Evolutionary conservation across 2,888 invertebrate species (phyloP), one percentile per base, ranked within the genome.

Genomic region (Teleiodes luculella): DNA sequence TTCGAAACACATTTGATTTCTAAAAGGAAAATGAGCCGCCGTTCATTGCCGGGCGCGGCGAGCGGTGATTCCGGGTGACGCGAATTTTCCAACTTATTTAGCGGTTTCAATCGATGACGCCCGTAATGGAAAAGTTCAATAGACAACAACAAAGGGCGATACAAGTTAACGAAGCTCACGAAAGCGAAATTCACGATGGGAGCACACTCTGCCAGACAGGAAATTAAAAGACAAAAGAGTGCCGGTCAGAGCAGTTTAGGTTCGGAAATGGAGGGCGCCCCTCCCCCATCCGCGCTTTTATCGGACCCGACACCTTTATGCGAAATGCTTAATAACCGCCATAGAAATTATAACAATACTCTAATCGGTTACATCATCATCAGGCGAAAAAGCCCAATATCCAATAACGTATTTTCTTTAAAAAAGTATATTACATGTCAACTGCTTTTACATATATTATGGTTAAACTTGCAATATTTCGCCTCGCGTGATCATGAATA

Each of bases 151-250:
- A 87, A 86, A 87, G 82, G 76, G 71, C 74, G 83, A 82, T 81
- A 86, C 80, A 86, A 87, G 83, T 85, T 86, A 89, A 86, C 84
- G 86, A 86, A 82, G 83, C 80, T 80, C 80, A 80, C 80, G 84
- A 85, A 87, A 87, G 81, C 76, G 72, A 86, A 88, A 87, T 84
- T 86, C 80, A 81, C 78, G 81, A 81, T 77, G 72, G 78, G 70
- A 78, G 78, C 80, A 78, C 77, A 78, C 80, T 82, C 78, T 79
- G 74, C 78, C 76, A 81, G 81, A 76, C 85, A 85, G 87, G 88
- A 88, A 88, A 89, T 88, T 86, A 88, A 86, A 86, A 86, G 86
- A 89, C 87, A 89, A 89, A 87, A 87, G 86, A 86, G 78, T 80
- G 74, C 78, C 78, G 81, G 74, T 74, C 73, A 69, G 79, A 81